Conservation (phyloP, 1,140 invertebrate species). For the Tyrophagus putrescentiae region DNA sequence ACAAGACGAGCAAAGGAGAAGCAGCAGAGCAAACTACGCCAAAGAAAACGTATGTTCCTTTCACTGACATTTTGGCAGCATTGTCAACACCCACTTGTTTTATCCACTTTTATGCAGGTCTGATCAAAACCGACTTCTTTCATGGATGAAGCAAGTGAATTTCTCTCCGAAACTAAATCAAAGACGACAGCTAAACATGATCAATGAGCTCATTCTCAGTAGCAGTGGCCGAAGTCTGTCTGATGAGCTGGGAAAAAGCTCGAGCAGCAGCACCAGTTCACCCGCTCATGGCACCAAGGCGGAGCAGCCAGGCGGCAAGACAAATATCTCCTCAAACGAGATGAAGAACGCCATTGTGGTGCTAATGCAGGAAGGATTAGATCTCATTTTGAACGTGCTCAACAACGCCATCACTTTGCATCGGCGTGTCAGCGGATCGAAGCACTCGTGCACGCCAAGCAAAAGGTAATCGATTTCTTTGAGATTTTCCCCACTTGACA, state of each 20-base stretch:
- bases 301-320: neutral
- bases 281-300: neutral
- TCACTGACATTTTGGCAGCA: neutral
- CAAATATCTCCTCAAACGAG: neutral
- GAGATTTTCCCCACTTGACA: slow-evolving; percentile 28
- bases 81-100: neutral
- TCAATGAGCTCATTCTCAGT: neutral
- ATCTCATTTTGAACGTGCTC: slow-evolving; percentile 43
- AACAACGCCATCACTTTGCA: slow-evolving; percentile 54
- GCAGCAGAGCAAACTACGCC: neutral
- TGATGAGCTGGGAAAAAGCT: too few species aligned
- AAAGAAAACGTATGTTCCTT: slow-evolving; percentile 6
- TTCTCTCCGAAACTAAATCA: neutral
- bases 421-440: slow-evolving; percentile 47
- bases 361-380: slow-evolving; percentile 23
- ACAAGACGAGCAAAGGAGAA: neutral
- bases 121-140: neutral
- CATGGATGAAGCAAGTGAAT: neutral
- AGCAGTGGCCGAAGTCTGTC: neutral
- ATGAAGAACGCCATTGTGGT: slow-evolving; percentile 1
- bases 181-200: neutral
- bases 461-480: slow-evolving; percentile 27
- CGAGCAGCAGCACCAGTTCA: too few species aligned
- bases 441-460: slow-evolving; percentile 45
- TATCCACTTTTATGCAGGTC: neutral